Base-by-base conservation (phyloP, 2,797 vertebrate species). In the Urophycis tenuis region DNA sequence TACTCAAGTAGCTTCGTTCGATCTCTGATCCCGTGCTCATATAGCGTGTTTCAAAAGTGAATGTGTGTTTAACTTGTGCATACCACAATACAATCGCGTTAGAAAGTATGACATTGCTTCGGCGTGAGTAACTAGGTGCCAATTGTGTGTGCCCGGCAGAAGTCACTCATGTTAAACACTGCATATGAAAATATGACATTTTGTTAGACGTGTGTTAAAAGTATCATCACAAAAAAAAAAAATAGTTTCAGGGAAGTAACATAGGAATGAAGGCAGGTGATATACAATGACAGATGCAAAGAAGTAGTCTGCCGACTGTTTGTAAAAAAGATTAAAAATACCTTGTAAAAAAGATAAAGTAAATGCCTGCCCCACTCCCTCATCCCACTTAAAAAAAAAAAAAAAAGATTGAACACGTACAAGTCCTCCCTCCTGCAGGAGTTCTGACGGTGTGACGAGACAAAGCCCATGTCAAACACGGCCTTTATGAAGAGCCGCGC, bases 401-500 rank as follows among this genome's bases (percentile, higher is more conserved):
- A 84, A 85, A 80, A 75, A 80, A 88, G 82, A 87, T 89, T 78
- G 86, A 84, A 87, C 78, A 77, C 76, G 77, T n/a, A n/a, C n/a
- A 4, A 45, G 41, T 45, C 41, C 41, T 45, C 41, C 41, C 41
- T 45, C 41, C 41, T 17, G 2, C 36, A 45, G 77, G 73, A 79
- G 74, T 81, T 87, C 85, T 80, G 72, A 74, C 78, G 74, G 84
- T 80, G 84, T 81, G 77, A 74, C 75, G 82, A 60, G 70, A 84
- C 83, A 84, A 83, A 78, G 82, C 82, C 78, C 81, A 85, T 86
- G 82, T 88, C 85, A 88, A 90, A 85, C 80, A 83, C 78, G 75
- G 14, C 81, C 82, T 89, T 88, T 87, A 87, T 82, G 84, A 83
- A 81, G 75, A 81, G 85, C 84, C 92, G 89, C 89, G 92, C 91